These are phyloP conservation scores for Ivindomyrus marchei DNA, from an alignment of 2,113 vertebrate species.

Conservation along the genomic window DNA sequence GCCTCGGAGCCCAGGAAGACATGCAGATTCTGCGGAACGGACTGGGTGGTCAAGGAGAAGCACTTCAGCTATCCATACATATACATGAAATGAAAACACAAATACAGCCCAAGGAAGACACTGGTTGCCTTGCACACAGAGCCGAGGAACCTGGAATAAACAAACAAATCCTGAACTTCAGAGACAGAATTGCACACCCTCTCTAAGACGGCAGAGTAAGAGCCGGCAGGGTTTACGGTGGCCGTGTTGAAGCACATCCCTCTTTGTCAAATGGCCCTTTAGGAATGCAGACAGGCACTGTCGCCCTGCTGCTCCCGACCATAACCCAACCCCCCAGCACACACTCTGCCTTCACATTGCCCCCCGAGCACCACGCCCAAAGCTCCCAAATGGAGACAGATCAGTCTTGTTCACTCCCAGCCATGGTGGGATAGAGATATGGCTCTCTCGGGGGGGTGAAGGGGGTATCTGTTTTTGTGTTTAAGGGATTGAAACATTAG, in stretches of 20 bases:
- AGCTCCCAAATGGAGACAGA: slow-evolving; percentile 40
- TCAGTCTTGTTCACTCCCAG: slow-evolving; percentile 39
- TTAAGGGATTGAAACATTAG: neutral
- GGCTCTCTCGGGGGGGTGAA: too few species aligned
- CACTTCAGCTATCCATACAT: neutral
- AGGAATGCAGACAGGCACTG: slow-evolving; percentile 13
- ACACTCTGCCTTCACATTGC: slow-evolving; percentile 36
- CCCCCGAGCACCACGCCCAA: slow-evolving; percentile 36
- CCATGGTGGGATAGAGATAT: neutral
- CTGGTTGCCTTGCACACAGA: neutral
- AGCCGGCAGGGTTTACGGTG: neutral
- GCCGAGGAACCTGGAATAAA: neutral
- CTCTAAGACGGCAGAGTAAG: neutral
- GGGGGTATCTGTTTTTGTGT: neutral
- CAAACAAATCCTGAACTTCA: neutral
- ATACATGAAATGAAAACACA: neutral
- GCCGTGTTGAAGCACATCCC: neutral
- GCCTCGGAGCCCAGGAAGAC: neutral
- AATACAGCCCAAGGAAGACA: neutral
- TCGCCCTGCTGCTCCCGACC: neutral
- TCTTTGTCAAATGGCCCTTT: neutral
- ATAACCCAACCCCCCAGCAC: neutral
- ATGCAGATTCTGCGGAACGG: neutral
- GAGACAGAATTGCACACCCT: neutral
- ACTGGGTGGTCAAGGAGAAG: neutral